phyloP scores from a whole-genome alignment of 2,797 vertebrate species.

The Pristis pectinata region DNA sequence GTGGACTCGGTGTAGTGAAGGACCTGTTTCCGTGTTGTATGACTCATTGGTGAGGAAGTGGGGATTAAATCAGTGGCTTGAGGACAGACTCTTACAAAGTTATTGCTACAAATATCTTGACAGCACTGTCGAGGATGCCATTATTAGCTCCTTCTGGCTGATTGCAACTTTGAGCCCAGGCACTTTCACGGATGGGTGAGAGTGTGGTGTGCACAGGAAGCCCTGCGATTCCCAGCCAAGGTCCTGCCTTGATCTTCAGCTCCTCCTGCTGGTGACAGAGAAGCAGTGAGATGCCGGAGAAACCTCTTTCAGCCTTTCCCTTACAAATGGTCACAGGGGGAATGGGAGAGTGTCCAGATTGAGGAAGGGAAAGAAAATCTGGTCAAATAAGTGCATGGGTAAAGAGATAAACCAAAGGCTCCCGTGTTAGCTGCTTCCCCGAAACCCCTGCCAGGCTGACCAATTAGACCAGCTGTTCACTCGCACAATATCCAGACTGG shows the following conservation, averaged over 20 bases:
- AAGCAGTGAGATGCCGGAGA: neutral
- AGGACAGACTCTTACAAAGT: neutral
- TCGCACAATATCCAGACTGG: neutral
- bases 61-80: neutral
- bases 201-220: no score
- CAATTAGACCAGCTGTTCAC: neutral
- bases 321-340: neutral
- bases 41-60: neutral
- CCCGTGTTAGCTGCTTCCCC: neutral
- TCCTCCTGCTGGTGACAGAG: neutral
- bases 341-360: neutral
- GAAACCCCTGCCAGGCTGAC: neutral
- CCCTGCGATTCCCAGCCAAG: no score
- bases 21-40: no score
- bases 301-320: neutral
- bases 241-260: neutral
- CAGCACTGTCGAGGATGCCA: neutral
- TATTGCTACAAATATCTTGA: neutral
- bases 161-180: neutral
- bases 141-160: neutral
- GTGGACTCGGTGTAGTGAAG: no score
- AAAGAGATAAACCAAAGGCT: neutral
- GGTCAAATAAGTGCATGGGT: neutral
- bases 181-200: neutral
- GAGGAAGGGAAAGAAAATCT: neutral